These are phyloP conservation scores for Varecia variegata DNA, from an alignment of 2,797 vertebrate genomes.

Conservation along the genomic window DNA sequence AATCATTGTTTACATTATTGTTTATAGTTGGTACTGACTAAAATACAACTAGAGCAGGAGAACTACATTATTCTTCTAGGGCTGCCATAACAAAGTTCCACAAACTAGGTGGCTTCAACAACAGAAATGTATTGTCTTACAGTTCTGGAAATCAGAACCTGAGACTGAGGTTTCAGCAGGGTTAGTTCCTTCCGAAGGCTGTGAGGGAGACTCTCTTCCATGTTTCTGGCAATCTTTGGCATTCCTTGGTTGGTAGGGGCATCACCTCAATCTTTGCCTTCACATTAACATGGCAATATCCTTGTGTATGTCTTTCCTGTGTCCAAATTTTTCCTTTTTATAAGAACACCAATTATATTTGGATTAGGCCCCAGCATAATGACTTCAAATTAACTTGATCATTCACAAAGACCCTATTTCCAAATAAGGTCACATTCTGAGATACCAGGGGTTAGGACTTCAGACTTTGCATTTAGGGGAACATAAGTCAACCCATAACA, in stretches of 20 bases:
- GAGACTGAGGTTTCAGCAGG: not conserved
- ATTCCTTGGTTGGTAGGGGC: not conserved
- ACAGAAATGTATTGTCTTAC: not conserved
- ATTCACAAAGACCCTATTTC: not conserved
- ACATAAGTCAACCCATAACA: not conserved
- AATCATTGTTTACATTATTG: not conserved
- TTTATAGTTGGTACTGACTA: not conserved
- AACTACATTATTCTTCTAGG: not conserved
- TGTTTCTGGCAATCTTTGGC: not conserved
- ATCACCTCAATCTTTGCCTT: not conserved
- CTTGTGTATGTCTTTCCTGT: not conserved
- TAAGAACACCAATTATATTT: not conserved
- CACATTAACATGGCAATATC: not conserved
- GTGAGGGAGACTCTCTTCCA: not conserved
- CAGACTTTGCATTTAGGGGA: not conserved
- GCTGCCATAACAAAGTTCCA: not conserved
- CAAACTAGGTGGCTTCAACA: not conserved
- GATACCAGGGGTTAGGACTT: not conserved
- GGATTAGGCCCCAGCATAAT: not conserved
- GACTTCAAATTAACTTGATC: not conserved
- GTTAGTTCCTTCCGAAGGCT: not conserved
- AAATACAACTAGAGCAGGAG: not conserved
- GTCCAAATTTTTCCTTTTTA: not conserved
- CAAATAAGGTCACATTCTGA: not conserved
- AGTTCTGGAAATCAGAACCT: not conserved